Base-by-base conservation (phyloP, 2,888 invertebrate species). In the Drosophila colorata region DNA sequence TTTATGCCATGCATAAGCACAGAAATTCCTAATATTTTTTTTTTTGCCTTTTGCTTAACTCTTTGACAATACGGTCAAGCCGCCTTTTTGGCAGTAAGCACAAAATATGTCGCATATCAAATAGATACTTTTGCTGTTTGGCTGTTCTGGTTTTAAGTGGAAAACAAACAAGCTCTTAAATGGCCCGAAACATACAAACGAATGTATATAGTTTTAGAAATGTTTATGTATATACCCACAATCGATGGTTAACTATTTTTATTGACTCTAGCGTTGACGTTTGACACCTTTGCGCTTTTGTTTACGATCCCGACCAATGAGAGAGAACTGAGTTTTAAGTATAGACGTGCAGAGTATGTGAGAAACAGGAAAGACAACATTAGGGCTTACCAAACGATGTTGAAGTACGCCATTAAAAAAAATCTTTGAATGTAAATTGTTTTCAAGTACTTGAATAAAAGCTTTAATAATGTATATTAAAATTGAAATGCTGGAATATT, bases 151-250 rank as follows among this genome's bases (percentile, higher is more conserved):
- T 82, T 82, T 86, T 71, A 80, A 88, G 80, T 76, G 87, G 80
- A 80, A 72, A 88, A 85, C 80, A 72, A 83, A 88, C 87, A 86
- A 87, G 77, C 88, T 80, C 79, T 85, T 71, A 85, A 81, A 85
- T 63, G 68, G 69, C 53, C 64, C 63, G 67, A 52, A 61, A 76
- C 61, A 64, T 37, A 74, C 52, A 51, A n/a, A 47, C 20, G 48
- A 25, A 47, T 40, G 47, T 23, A 44, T 37, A 9, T 20, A n/a
- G 28, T 37, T 25, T 5, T 23, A 31, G 35, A 52, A 63, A 63
- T 52, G 52, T n/a, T 52, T 66, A 56, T 66, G 48, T 56, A 55
- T 68, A 58, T 64, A 46, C 43, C 64, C 38, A 56, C 44, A 55
- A 38, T 49, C 58, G 63, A 52, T 64, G 70, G 51, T 68, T 51